Conservation (phyloP, 2,797 vertebrate species). For the Rallus crepitans region DNA sequence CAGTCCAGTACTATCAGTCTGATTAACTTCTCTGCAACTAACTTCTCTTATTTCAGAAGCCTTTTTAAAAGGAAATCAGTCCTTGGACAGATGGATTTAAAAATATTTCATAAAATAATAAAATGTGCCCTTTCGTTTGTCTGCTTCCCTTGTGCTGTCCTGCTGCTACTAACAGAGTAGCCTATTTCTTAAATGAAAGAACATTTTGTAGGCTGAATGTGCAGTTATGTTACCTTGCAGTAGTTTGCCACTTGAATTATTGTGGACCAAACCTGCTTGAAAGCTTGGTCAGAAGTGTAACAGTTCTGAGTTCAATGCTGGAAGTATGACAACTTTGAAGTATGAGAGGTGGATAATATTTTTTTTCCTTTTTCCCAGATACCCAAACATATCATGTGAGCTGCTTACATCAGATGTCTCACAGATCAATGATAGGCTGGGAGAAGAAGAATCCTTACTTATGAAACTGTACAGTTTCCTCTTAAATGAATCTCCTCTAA, state of each 20-base stretch:
- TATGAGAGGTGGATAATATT: neutral
- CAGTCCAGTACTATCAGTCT: neutral
- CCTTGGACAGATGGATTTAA: neutral
- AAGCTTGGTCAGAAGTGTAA: neutral
- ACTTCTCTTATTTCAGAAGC: neutral
- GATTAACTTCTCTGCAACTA: neutral
- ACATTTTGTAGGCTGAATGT: neutral
- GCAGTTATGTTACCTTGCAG: neutral
- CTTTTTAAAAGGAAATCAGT: neutral
- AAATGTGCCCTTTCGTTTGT: neutral
- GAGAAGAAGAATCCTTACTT: constrained; percentile 94
- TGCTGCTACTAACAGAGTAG: neutral
- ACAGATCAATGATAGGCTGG: constrained; percentile 95
- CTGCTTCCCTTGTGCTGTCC: neutral
- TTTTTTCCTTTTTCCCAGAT: constrained; percentile 78
- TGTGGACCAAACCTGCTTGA: neutral
- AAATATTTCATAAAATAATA: neutral
- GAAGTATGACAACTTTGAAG: neutral
- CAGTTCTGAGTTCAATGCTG: neutral
- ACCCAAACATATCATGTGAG: constrained; percentile 98
- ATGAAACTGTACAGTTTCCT: constrained; percentile 95
- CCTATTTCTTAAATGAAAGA: neutral
- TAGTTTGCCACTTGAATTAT: neutral
- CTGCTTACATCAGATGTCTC: constrained; percentile 96
- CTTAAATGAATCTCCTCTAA: constrained; percentile 92